Base-by-base conservation (phyloP, 1,140 invertebrate genomes). In the Drosophila nebulosa region DNA sequence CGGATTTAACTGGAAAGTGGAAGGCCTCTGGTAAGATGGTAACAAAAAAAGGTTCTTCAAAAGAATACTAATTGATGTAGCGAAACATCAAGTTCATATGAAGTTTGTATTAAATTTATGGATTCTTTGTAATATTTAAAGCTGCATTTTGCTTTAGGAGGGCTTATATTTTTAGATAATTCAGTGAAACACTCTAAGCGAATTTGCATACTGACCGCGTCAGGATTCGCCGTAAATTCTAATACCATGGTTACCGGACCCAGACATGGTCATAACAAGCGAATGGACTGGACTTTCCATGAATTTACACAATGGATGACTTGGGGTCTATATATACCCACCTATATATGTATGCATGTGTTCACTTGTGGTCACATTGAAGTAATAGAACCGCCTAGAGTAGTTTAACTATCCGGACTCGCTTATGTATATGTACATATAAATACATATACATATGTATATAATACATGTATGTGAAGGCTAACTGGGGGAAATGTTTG, bases 271-370 rank as follows among this genome's bases (percentile, higher is more conserved):
- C 81, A 86, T 61, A 88, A 86, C 81, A 86, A 64, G 36, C 62
- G 56, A 85, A 77, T 88, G 81, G 81, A 85, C 80, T 86, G 81
- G 81, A 86, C 81, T 88, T 86, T 86, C 81, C 81, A 86, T 72
- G 78, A 88, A 81, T 74, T 75, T 74, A 64, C 58, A 71, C 70
- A 74, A 75, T 74, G 68, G 67, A 75, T 88, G 67, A 77, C 70
- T 55, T 63, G 55, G 53, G 26, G 39, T 39, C 51, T 59, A 58
- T 52, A 57, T 53, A 50, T 51, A 46, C 46, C 16, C 18, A 35
- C 56, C 14, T 18, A 5, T n/a, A n/a, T n/a, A n/a, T n/a, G n/a
- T 24, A 14, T 32, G 18, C 55, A 56, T 35, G n/a, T 52, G 21
- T 26, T 9, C 12, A 39, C 21, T 55, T 55, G 21, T 52, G 39